Evolutionary conservation across 30 jellyfish, hydroid and myxozoan genomes (phyloP).

Genomic region (Hydractinia symbiolongicarpus): DNA sequence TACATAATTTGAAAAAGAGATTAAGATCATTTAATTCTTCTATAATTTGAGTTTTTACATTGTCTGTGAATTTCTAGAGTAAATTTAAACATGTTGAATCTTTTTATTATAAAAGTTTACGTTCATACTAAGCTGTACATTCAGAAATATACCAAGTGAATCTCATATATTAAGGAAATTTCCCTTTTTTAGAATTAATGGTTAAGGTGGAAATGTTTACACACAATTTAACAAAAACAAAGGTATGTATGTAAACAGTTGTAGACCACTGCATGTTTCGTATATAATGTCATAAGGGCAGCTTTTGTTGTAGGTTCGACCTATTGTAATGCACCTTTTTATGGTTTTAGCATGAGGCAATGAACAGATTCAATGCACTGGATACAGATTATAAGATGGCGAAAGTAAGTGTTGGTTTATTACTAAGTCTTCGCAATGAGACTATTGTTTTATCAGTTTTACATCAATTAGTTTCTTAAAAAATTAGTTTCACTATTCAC

Average conservation of each 20-base stretch:
- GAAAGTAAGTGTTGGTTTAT: slow-evolving; percentile 44
- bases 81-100: too few species aligned
- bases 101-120: too few species aligned
- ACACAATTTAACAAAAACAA: slow-evolving; percentile 53
- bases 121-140: too few species aligned
- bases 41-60: background rate
- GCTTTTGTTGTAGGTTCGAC: background rate
- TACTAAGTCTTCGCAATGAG: background rate
- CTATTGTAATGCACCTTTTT: background rate
- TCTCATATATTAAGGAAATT: background rate
- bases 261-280: background rate
- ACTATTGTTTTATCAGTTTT: too few species aligned
- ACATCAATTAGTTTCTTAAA: too few species aligned
- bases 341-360: slow-evolving; percentile 64
- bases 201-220: slow-evolving; percentile 44
- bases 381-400: slow-evolving; percentile 85
- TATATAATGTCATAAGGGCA: background rate
- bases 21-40: background rate
- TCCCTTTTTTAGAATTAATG: slow-evolving; percentile 41
- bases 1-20: background rate
- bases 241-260: slow-evolving; percentile 23
- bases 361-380: slow-evolving; percentile 73
- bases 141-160: too few species aligned
- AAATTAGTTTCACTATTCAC: too few species aligned
- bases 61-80: too few species aligned